phyloP scores from a whole-genome alignment of 1,140 invertebrate species.

The Aphidius ervi region DNA sequence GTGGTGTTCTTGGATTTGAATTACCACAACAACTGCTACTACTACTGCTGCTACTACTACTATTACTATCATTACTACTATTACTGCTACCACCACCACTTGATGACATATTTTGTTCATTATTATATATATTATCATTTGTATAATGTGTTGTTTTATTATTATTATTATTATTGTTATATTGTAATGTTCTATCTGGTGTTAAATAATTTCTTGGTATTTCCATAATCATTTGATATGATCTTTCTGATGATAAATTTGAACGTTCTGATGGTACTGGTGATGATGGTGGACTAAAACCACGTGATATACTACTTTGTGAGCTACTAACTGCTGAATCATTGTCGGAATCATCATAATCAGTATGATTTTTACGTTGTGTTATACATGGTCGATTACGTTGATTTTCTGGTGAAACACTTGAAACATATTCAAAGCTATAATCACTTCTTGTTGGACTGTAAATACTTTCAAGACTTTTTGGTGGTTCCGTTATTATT shows the following conservation, averaged over 20 bases:
- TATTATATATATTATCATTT: constrained; percentile 44
- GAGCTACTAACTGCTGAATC: constrained; percentile 80
- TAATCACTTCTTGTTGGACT: constrained; percentile 57
- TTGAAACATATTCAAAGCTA: constrained; percentile 52
- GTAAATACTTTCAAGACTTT: constrained; percentile 60
- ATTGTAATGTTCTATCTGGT: constrained; percentile 17
- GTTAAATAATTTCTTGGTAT: constrained; percentile 25
- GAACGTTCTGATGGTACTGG: constrained; percentile 49
- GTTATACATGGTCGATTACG: constrained; percentile 25
- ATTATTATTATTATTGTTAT: not conserved
- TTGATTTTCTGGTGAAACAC: constrained; percentile 35
- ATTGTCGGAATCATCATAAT: constrained; percentile 73
- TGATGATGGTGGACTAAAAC: constrained; percentile 61
- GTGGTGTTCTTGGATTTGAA: constrained; percentile 43
- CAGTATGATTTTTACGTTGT: constrained; percentile 39
- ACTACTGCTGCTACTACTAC: constrained; percentile 35
- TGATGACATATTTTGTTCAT: constrained; percentile 48
- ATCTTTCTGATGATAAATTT: constrained; percentile 41
- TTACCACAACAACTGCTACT: constrained; percentile 31
- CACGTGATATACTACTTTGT: constrained; percentile 65
- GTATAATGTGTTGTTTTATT: constrained; percentile 33
- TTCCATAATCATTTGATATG: constrained; percentile 37
- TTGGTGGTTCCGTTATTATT: constrained; percentile 45
- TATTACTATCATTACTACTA: constrained; percentile 35
- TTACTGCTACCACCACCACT: constrained; percentile 43